phyloP scores from a whole-genome alignment of 2,797 vertebrate genomes.

The Parauchenoglanis punctatus region DNA sequence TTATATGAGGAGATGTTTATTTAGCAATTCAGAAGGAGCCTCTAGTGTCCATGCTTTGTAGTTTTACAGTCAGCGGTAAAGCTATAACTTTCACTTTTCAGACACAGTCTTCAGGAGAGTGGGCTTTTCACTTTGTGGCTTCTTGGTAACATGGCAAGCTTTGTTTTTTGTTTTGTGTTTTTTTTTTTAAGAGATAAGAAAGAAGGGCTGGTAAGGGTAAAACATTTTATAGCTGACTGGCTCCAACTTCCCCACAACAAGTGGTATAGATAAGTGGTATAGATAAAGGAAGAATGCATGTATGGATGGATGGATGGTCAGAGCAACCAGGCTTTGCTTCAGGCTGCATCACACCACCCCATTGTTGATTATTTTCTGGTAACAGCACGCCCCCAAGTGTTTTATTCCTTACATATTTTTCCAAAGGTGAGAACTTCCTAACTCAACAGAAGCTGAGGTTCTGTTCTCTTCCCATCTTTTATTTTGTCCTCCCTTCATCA shows the following conservation, averaged over 20 bases:
- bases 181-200: background rate
- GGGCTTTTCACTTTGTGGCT: background rate
- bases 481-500: background rate
- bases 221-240: background rate
- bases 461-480: conserved; percentile 15
- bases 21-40: background rate
- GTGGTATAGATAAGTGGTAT: too few relatives aligned
- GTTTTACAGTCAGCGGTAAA: background rate
- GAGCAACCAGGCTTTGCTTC: background rate
- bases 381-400: background rate
- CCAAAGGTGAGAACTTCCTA: background rate
- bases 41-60: background rate
- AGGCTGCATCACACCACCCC: background rate
- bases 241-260: too few relatives aligned
- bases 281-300: too few relatives aligned
- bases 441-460: background rate
- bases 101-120: background rate
- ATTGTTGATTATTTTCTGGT: background rate
- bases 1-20: background rate
- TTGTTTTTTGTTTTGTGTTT: background rate
- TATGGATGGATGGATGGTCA: background rate
- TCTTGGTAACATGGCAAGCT: background rate
- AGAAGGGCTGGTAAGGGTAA: background rate
- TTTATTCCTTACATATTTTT: background rate
- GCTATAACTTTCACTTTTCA: background rate